Evolutionary conservation across 1,140 invertebrate species (phyloP).

Genomic region (Drosophila oshimai): DNA sequence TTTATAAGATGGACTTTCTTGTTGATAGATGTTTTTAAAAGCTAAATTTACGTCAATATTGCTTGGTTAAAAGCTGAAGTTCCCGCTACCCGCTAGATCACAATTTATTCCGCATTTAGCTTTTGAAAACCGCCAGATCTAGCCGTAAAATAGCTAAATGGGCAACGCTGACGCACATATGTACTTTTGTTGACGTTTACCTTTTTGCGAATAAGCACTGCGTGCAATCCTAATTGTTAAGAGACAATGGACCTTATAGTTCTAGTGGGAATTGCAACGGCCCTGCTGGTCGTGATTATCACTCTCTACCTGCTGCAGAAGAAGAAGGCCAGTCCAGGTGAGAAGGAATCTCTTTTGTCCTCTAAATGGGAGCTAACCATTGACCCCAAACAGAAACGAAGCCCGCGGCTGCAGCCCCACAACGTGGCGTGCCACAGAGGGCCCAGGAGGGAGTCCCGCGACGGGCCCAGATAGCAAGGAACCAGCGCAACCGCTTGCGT

Average conservation of each 20-base stretch:
- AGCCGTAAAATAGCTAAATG: no score
- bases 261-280: constrained; percentile 82
- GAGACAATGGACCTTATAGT: constrained; percentile 84
- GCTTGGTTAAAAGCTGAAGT: no score
- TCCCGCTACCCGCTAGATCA: no score
- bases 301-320: constrained; percentile 82
- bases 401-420: constrained; percentile 49
- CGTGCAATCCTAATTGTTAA: no score
- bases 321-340: constrained; percentile 55
- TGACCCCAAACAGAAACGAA: constrained; percentile 40
- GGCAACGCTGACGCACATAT: no score
- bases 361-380: neutral
- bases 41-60: no score
- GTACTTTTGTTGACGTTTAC: no score
- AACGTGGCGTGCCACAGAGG: constrained; percentile 75
- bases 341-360: neutral
- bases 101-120: no score
- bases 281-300: constrained; percentile 83
- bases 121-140: no score
- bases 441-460: constrained; percentile 84
- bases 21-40: no score
- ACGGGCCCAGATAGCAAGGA: constrained; percentile 85
- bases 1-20: no score
- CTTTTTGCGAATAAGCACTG: no score
- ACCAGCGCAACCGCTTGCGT: constrained; percentile 85